phyloP scores from a whole-genome alignment of 2,797 vertebrate genomes.

The Pantherophis alleghaniensis region DNA sequence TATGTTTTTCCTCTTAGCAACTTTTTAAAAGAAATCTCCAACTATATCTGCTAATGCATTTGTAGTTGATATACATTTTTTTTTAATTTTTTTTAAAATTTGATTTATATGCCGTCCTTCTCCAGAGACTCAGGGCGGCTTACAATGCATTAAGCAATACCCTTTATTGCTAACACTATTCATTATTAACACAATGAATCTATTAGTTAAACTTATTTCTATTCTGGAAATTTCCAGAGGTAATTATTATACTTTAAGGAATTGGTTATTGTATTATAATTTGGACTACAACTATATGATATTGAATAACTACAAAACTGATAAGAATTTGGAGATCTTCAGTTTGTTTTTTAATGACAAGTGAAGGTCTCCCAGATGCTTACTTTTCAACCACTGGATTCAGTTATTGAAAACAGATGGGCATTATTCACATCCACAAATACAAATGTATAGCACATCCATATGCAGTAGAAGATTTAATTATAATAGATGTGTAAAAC shows the following conservation, averaged over 20 bases:
- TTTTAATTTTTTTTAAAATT: no score
- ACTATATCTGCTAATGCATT: conserved; percentile 24
- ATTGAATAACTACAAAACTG: conserved; percentile 44
- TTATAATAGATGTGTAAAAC: conserved; percentile 44
- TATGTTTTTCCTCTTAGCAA: conserved; percentile 21
- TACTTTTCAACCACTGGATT: conserved; percentile 48
- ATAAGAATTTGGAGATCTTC: conserved; percentile 29
- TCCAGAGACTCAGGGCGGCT: no score
- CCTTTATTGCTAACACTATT: no score
- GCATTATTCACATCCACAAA: conserved; percentile 50
- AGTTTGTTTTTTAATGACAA: conserved; percentile 34
- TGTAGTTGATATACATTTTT: conserved; percentile 21
- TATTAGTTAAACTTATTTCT: conserved; percentile 43
- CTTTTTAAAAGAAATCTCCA: conserved; percentile 20
- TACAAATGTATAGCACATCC: conserved; percentile 45
- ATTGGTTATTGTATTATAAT: conserved; percentile 35
- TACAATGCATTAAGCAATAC: no score
- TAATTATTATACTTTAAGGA: not conserved
- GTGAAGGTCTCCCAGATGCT: conserved; percentile 29
- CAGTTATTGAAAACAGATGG: conserved; percentile 52
- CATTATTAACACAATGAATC: not conserved
- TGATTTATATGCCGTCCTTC: no score
- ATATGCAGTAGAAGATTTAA: conserved; percentile 49
- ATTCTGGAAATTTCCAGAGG: conserved; percentile 27
- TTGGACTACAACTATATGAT: conserved; percentile 35